These are phyloP conservation scores for Amblyornis subalaris DNA, from an alignment of 2,113 vertebrate genomes.

Conservation along the genomic window DNA sequence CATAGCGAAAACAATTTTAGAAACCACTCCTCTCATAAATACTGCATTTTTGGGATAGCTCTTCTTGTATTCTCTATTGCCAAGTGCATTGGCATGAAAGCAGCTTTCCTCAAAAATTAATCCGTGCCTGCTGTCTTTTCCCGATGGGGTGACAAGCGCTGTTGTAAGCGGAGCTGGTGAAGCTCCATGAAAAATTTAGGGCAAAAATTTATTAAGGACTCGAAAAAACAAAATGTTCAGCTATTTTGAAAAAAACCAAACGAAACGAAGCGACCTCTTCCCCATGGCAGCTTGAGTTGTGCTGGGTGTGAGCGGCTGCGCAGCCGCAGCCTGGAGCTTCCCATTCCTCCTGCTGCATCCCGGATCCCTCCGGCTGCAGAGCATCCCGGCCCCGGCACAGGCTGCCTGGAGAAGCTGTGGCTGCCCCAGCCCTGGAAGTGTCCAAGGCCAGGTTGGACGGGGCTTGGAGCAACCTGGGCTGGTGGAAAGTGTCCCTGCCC, in stretches of 20 bases:
- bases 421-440: background rate
- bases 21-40: constrained; percentile 60
- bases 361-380: fast-evolving
- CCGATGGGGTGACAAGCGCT: background rate
- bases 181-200: background rate
- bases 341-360: background rate
- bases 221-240: background rate
- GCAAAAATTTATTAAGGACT: background rate
- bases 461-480: fast-evolving
- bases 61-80: constrained; percentile 27
- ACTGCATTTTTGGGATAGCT: constrained; percentile 51
- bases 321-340: background rate
- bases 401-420: background rate
- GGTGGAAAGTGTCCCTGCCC: background rate
- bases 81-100: constrained; percentile 47
- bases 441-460: fast-evolving
- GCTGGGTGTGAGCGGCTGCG: background rate
- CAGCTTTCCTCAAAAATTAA: constrained; percentile 57
- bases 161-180: background rate
- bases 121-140: constrained; percentile 44
- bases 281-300: fast-evolving
- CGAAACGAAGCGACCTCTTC: background rate
- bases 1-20: constrained; percentile 51
- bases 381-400: background rate
- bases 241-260: background rate